A percentile compares a stretch with the other conserved stretches of the same genome.
Conservation (phyloP, 2,888 invertebrate genomes). For the Eristalis arbustorum region DNA sequence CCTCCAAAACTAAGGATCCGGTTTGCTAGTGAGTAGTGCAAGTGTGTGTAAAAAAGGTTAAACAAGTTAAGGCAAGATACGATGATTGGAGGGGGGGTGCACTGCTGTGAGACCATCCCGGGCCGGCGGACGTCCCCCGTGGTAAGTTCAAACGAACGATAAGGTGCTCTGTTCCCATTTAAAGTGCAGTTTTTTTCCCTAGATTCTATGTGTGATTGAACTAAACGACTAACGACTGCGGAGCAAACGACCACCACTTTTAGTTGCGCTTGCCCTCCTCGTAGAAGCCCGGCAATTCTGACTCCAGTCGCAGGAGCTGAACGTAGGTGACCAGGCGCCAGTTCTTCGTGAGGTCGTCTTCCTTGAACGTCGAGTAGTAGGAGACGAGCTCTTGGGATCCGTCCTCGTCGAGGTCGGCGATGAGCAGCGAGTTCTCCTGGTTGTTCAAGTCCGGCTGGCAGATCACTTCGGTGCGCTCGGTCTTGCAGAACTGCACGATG, state of each 20-base stretch:
- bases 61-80: slow-evolving; percentile 53
- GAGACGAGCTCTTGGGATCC: slow-evolving; percentile 89
- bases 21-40: not conserved
- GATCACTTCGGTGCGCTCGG: slow-evolving; percentile 76
- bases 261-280: slow-evolving; percentile 76
- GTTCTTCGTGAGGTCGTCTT: slow-evolving; percentile 76
- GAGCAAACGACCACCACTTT: slow-evolving; percentile 19
- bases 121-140: not conserved
- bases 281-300: slow-evolving; percentile 87
- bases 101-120: too few relatives aligned
- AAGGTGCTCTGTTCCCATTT: slow-evolving; percentile 45
- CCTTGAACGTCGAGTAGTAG: slow-evolving; percentile 85
- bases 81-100: slow-evolving; percentile 20
- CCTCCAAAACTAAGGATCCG: not conserved
- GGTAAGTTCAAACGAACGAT: slow-evolving; percentile 19
- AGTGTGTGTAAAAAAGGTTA: not conserved
- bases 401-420: slow-evolving; percentile 89
- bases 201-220: slow-evolving; percentile 37
- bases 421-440: slow-evolving; percentile 87
- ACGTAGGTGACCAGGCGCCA: slow-evolving; percentile 87
- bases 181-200: slow-evolving; percentile 46
- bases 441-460: slow-evolving; percentile 89
- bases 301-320: slow-evolving; percentile 86
- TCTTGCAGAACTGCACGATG: slow-evolving; percentile 86
- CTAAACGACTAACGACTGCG: slow-evolving; percentile 15